phyloP scores from a whole-genome alignment of 53 echinoderm and acorn worm genomes.

The Temnopleurus reevesii region DNA sequence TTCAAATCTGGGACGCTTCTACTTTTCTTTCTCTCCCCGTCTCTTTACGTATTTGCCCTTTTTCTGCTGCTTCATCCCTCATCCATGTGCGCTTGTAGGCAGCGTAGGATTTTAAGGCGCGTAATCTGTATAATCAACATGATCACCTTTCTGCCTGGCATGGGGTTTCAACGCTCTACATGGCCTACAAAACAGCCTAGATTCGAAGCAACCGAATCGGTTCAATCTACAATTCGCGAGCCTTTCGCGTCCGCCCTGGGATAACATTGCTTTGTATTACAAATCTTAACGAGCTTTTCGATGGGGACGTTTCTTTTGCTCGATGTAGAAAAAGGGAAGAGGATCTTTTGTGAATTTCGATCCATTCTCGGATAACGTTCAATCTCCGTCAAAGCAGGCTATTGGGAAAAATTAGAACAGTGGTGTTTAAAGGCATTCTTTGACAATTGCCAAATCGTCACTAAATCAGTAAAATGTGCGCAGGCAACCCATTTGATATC shows the following conservation, averaged over 20 bases:
- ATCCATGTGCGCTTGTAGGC: neutral
- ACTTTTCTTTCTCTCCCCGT: neutral
- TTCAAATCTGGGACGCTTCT: conserved; percentile 17
- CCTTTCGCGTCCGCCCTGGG: neutral
- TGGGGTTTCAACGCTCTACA: neutral
- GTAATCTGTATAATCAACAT: conserved; percentile 31
- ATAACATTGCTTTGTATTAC: conserved; percentile 30
- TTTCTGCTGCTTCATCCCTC: too few relatives aligned
- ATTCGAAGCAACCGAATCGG: conserved; percentile 2
- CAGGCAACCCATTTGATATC: too few relatives aligned
- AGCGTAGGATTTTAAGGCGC: neutral
- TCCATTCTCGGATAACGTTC: neutral
- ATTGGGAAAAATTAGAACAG: neutral
- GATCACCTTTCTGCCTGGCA: neutral
- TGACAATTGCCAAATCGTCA: too few relatives aligned
- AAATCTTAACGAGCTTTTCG: conserved; percentile 14
- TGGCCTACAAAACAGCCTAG: conserved; percentile 19
- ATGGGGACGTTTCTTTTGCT: neutral
- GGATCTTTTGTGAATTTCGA: neutral
- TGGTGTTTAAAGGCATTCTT: too few relatives aligned
- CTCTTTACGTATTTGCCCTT: neutral
- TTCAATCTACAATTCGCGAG: neutral
- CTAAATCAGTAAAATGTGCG: too few relatives aligned
- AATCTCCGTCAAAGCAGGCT: neutral
- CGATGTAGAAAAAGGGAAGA: neutral